phyloP scores from a whole-genome alignment of 2,888 invertebrate species.

The Teleiodes luculella region DNA sequence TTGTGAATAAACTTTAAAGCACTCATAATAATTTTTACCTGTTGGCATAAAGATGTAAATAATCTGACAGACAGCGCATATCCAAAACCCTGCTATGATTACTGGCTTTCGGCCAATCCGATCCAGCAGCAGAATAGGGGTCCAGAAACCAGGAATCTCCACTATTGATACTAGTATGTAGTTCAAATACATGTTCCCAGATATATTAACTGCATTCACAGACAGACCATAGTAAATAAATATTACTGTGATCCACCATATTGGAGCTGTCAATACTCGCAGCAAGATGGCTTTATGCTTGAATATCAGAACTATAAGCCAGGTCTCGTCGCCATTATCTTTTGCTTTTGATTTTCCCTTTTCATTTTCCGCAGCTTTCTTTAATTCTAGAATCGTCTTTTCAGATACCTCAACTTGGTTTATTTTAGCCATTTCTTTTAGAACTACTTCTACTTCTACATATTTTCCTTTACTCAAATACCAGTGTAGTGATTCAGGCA shows the following conservation, averaged over 20 bases:
- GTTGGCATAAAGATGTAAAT: slow-evolving; percentile 42
- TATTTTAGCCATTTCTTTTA: slow-evolving; percentile 79
- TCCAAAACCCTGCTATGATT: slow-evolving; percentile 76
- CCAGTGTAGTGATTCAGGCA: slow-evolving; percentile 86
- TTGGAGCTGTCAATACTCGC: slow-evolving; percentile 49
- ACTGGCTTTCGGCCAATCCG: slow-evolving; percentile 65
- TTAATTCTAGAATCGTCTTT: slow-evolving; percentile 42
- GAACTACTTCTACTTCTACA: slow-evolving; percentile 80
- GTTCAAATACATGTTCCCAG: slow-evolving; percentile 81
- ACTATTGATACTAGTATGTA: slow-evolving; percentile 82
- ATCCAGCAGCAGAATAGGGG: slow-evolving; percentile 65
- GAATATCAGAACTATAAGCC: slow-evolving; percentile 51
- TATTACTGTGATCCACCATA: slow-evolving; percentile 82
- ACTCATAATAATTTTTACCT: background rate
- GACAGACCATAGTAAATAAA: slow-evolving; percentile 83
- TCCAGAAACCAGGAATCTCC: slow-evolving; percentile 84
- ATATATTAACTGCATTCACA: slow-evolving; percentile 80
- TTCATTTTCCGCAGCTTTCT: slow-evolving; percentile 35
- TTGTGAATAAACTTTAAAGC: background rate
- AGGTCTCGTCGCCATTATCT: slow-evolving; percentile 54
- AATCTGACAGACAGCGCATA: slow-evolving; percentile 74
- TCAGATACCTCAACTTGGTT: slow-evolving; percentile 67
- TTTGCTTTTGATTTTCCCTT: slow-evolving; percentile 32
- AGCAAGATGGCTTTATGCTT: slow-evolving; percentile 43
- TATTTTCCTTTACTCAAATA: slow-evolving; percentile 82